phyloP scores from a whole-genome alignment of 2,888 invertebrate genomes.

The Eurois occulta region DNA sequence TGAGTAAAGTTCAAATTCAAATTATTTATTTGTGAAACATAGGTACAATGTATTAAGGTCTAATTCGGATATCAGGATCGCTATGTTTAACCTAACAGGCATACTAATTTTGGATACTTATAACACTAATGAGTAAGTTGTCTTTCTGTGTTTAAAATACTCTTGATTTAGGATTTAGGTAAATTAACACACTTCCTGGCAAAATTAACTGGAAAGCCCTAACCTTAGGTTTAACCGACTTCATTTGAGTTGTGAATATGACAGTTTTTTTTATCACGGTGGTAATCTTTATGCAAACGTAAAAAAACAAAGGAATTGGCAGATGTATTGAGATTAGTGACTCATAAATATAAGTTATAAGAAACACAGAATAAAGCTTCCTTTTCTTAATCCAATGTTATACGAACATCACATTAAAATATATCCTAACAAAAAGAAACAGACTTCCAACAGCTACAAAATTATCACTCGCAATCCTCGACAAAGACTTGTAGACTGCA shows the following conservation, averaged over 20 bases:
- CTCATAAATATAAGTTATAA: no score
- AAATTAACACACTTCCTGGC: neutral
- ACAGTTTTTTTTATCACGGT: neutral
- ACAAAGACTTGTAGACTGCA: conserved; percentile 57
- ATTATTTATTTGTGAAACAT: no score
- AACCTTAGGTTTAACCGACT: neutral
- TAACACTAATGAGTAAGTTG: no score
- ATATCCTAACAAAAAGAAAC: neutral
- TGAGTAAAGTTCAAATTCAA: no score
- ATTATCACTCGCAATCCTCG: conserved; percentile 22
- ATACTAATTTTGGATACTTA: no score
- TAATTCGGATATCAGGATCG: no score
- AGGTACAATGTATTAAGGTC: no score
- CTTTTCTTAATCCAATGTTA: neutral
- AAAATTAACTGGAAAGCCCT: neutral
- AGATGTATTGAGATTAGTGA: neutral
- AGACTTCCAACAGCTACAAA: neutral
- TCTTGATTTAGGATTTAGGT: no score
- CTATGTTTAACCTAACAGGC: no score
- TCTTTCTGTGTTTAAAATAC: neutral
- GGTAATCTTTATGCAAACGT: neutral
- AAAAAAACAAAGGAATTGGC: neutral
- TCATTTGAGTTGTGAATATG: neutral
- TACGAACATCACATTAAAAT: neutral
- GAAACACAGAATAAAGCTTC: neutral